Evolutionary conservation across 53 echinoderm and acorn worm species (phyloP).

Genomic region (Astropecten irregularis): DNA sequence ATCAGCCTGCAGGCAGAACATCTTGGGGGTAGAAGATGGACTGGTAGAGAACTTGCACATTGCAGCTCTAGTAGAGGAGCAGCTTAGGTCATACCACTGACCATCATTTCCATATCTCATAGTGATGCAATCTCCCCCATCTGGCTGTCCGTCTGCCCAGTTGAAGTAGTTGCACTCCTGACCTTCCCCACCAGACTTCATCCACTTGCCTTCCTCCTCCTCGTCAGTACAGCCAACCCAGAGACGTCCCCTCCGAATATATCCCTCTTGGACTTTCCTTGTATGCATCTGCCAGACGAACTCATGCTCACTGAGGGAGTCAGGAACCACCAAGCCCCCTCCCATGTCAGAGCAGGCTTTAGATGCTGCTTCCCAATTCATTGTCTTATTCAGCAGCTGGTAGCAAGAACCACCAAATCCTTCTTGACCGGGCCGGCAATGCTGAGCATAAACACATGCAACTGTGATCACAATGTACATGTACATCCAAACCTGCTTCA

Average conservation of each 20-base stretch:
- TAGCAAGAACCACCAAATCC: conserved; percentile 20
- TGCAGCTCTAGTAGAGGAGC: too few species aligned
- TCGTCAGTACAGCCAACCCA: conserved; percentile 30
- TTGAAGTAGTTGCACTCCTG: conserved; percentile 11
- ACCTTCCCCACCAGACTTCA: background rate
- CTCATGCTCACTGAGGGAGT: background rate
- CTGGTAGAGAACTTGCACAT: too few species aligned
- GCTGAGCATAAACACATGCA: background rate
- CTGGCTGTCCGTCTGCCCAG: too few species aligned
- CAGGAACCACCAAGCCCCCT: conserved; percentile 1
- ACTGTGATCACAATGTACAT: background rate
- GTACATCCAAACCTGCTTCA: conserved; percentile 21
- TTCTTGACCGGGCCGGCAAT: background rate
- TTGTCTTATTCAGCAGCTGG: conserved; percentile 22
- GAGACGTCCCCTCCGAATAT: too few species aligned
- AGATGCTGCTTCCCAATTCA: background rate
- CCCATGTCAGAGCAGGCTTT: conserved; percentile 23
- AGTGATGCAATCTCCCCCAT: too few species aligned
- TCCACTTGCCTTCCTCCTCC: conserved; percentile 2
- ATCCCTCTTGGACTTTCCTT: background rate
- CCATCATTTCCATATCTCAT: too few species aligned
- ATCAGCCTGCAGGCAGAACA: background rate
- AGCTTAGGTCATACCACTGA: too few species aligned
- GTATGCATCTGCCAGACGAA: conserved; percentile 11
- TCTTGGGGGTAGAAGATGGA: background rate